phyloP scores from a whole-genome alignment of 1,140 invertebrate species.

The Hestina assimilis region DNA sequence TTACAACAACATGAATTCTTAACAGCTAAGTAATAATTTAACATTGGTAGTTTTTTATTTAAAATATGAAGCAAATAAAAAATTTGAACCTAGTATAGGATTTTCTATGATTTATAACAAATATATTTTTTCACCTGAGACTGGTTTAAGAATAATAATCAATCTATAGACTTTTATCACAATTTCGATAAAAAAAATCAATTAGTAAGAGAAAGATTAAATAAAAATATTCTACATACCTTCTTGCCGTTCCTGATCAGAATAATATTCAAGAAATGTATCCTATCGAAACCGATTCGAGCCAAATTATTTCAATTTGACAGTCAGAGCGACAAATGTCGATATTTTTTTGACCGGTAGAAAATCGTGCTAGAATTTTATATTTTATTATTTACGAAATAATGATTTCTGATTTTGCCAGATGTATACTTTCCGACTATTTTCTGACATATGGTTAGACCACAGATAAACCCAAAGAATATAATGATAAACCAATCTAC shows the following conservation, averaged over 20 bases:
- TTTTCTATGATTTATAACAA: too few species aligned
- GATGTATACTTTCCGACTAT: too few species aligned
- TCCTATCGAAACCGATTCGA: not conserved
- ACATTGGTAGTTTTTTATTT: too few species aligned
- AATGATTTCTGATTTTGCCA: conserved; percentile 11
- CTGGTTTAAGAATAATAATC: too few species aligned
- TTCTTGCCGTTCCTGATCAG: not conserved
- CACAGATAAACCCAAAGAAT: not conserved
- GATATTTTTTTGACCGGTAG: not conserved
- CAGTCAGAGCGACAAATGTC: not conserved
- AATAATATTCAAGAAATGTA: not conserved
- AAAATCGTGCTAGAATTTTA: not conserved
- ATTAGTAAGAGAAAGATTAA: not conserved
- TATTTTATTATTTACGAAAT: not conserved
- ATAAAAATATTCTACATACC: conserved; percentile 14
- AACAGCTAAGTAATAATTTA: too few species aligned
- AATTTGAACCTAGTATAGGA: too few species aligned
- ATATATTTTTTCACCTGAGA: too few species aligned
- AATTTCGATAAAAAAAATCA: not conserved
- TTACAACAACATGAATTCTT: too few species aligned
- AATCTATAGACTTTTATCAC: too few species aligned
- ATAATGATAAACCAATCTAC: too few species aligned
- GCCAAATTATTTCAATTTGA: not conserved
- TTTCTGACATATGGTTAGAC: too few species aligned
- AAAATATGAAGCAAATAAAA: too few species aligned